A percentile compares a stretch with the other conserved stretches of the same genome.
Evolutionary conservation across 2,888 invertebrate genomes (phyloP).

Genomic region (Ariolimax columbianus): DNA sequence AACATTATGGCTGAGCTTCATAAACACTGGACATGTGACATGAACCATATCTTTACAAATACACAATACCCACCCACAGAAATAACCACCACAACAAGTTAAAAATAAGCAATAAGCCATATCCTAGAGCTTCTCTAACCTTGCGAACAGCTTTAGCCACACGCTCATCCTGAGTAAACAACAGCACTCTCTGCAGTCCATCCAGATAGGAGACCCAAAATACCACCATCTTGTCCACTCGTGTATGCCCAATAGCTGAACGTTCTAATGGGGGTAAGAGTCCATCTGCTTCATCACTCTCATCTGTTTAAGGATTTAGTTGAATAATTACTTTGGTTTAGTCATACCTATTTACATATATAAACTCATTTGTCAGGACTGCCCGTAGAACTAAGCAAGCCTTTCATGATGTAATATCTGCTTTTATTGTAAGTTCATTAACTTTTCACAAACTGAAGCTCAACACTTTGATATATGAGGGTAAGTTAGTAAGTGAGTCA

Average conservation of each 20-base stretch:
- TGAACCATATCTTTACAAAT: neutral
- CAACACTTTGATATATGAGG: too few relatives aligned
- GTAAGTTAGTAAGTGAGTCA: too few relatives aligned
- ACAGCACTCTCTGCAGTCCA: conserved; percentile 92
- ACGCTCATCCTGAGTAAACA: conserved; percentile 89
- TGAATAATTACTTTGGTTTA: neutral
- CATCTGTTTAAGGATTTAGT: conserved; percentile 65
- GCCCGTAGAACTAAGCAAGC: too few relatives aligned
- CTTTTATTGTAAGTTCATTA: too few relatives aligned
- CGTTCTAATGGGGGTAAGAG: conserved; percentile 59
- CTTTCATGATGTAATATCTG: too few relatives aligned
- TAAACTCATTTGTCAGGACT: too few relatives aligned
- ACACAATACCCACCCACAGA: neutral
- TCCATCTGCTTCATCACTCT: conserved; percentile 77
- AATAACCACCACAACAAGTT: neutral
- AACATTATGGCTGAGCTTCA: neutral
- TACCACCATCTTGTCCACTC: conserved; percentile 86
- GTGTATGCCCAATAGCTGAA: conserved; percentile 82
- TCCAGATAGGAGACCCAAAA: conserved; percentile 95
- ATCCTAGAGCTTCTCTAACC: conserved; percentile 61
- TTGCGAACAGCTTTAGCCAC: conserved; percentile 83
- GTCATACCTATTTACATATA: neutral
- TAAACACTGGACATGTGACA: neutral
- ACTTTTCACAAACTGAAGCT: too few relatives aligned
- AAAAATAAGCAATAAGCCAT: neutral